phyloP scores from a whole-genome alignment of 92 coral and sea anemone species.

The Plumapathes pennacea region DNA sequence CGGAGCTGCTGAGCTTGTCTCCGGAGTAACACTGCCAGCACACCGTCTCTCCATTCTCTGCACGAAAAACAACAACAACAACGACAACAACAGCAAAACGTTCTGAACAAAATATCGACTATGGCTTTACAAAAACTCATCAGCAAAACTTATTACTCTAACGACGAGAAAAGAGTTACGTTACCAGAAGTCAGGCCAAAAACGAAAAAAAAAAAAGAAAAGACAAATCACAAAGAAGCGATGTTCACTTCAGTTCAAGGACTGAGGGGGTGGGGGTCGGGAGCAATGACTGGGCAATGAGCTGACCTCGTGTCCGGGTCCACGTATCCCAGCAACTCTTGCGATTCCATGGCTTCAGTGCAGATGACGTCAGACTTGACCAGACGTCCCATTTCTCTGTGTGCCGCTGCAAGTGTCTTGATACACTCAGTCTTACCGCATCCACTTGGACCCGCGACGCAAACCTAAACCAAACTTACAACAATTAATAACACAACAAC shows the following conservation, averaged over 20 bases:
- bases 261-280: too few species aligned
- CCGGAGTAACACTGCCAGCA: slow-evolving; percentile 79
- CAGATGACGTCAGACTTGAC: slow-evolving; percentile 84
- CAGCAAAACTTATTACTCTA: too few species aligned
- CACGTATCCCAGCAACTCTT: slow-evolving; percentile 78
- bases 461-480: too few species aligned
- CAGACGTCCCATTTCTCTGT: slow-evolving; percentile 94
- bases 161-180: slow-evolving; percentile 2
- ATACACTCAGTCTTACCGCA: slow-evolving; percentile 96
- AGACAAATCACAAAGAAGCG: too few species aligned
- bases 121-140: too few species aligned
- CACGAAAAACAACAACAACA: slow-evolving; percentile 1
- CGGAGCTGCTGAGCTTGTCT: slow-evolving; percentile 73
- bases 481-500: too few species aligned
- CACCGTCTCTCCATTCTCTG: slow-evolving; percentile 95
- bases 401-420: slow-evolving; percentile 88
- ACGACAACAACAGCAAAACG: slow-evolving; percentile 1
- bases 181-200: too few species aligned
- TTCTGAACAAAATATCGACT: too few species aligned
- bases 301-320: slow-evolving; percentile 72
- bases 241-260: too few species aligned
- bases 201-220: too few species aligned
- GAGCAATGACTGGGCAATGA: not conserved
- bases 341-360: slow-evolving; percentile 86
- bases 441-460: slow-evolving; percentile 92